phyloP scores from a whole-genome alignment of 2,797 vertebrate genomes.

The Ceryle rudis region DNA sequence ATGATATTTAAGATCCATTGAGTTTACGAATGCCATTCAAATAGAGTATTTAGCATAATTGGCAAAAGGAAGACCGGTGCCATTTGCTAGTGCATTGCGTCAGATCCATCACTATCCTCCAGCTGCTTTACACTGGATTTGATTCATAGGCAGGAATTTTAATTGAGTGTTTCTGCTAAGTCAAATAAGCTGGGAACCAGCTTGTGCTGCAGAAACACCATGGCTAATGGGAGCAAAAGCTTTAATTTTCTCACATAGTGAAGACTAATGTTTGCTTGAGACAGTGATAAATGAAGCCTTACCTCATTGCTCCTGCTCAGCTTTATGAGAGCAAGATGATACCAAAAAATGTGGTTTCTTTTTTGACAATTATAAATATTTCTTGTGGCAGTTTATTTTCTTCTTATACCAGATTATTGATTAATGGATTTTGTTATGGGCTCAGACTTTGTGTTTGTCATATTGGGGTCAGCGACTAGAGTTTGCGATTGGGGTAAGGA shows the following conservation, averaged over 20 bases:
- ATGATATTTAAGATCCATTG: neutral
- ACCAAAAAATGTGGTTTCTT: neutral
- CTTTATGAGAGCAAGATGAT: neutral
- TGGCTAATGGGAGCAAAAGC: conserved; percentile 3
- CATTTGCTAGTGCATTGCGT: neutral
- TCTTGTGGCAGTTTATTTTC: neutral
- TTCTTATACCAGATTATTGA: neutral
- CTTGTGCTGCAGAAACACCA: neutral
- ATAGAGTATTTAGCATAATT: neutral
- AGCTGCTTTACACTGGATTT: conserved; percentile 3
- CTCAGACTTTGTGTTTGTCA: neutral
- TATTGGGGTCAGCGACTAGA: neutral
- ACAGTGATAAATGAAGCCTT: conserved; percentile 32
- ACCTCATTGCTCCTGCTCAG: neutral
- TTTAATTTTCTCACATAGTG: neutral
- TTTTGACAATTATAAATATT: neutral
- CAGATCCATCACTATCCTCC: neutral
- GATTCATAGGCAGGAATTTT: conserved; percentile 13
- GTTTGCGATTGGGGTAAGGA: neutral
- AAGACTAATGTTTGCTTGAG: neutral
- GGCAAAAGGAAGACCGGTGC: neutral
- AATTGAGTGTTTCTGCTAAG: conserved; percentile 15
- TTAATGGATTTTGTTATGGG: neutral
- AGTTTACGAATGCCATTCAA: neutral
- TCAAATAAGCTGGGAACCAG: neutral